Conservation (phyloP, 1,140 invertebrate genomes). For the Apis florea region DNA sequence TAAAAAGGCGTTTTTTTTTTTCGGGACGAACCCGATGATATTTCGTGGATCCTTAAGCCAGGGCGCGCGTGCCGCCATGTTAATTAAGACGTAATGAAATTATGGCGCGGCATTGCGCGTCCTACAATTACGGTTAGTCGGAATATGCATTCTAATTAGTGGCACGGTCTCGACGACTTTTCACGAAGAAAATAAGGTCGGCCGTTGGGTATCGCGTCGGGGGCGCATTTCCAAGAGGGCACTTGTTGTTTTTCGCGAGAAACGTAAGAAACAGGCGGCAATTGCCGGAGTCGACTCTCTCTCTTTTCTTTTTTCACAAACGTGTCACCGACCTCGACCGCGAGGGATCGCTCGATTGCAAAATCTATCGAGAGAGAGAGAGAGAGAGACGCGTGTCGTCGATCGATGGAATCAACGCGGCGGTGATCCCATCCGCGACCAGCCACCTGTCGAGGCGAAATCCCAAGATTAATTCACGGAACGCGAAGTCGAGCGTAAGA, state of each 20-base stretch:
- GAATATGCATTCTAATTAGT: slow-evolving; percentile 53
- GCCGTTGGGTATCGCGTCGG: slow-evolving; percentile 21
- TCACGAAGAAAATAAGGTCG: slow-evolving; percentile 50
- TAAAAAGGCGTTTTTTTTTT: background rate
- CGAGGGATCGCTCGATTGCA: slow-evolving; percentile 1
- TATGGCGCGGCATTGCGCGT: slow-evolving; percentile 47
- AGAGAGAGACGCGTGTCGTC: background rate
- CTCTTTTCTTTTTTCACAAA: background rate
- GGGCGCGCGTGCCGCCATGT: slow-evolving; percentile 27
- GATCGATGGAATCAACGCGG: slow-evolving; percentile 10
- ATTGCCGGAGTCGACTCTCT: background rate
- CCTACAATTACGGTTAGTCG: slow-evolving; percentile 46
- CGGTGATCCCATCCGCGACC: background rate
- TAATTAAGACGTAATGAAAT: slow-evolving; percentile 66
- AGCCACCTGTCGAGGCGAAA: background rate
- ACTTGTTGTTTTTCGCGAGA: slow-evolving; percentile 19
- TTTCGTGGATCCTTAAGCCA: slow-evolving; percentile 51
- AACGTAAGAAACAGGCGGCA: slow-evolving; percentile 10
- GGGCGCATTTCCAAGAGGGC: background rate
- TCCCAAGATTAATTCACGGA: slow-evolving; percentile 15
- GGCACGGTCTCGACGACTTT: slow-evolving; percentile 41
- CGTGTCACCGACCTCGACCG: background rate
- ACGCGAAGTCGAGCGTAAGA: background rate
- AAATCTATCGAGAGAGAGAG: background rate
- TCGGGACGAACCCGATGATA: background rate